phyloP scores from a whole-genome alignment of 2,888 invertebrate species.

The Nesidiocoris tenuis region DNA sequence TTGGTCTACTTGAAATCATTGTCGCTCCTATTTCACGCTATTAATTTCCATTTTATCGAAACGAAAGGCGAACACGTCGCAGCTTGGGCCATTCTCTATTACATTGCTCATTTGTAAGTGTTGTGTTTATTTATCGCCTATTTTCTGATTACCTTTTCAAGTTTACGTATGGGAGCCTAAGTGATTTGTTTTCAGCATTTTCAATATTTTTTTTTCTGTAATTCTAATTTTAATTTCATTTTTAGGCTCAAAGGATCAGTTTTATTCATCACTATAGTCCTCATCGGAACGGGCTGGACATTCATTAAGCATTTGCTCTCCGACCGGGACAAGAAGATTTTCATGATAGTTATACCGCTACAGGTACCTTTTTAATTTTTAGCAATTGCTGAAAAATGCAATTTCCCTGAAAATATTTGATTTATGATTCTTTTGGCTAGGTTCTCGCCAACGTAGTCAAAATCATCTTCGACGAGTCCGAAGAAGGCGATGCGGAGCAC shows the following conservation, averaged over 20 bases:
- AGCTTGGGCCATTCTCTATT: slow-evolving; percentile 96
- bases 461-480: slow-evolving; percentile 95
- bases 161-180: background rate
- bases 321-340: slow-evolving; percentile 93
- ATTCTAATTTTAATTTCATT: slow-evolving; percentile 6
- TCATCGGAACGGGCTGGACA: slow-evolving; percentile 98
- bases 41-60: slow-evolving; percentile 92
- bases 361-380: too few species aligned
- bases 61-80: slow-evolving; percentile 90
- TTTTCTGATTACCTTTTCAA: background rate
- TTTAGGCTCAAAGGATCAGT: slow-evolving; percentile 83
- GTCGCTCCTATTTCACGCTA: slow-evolving; percentile 91
- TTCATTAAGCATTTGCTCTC: slow-evolving; percentile 97
- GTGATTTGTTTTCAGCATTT: background rate
- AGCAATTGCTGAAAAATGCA: too few species aligned
- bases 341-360: slow-evolving; percentile 94
- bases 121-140: slow-evolving; percentile 8
- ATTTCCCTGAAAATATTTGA: too few species aligned
- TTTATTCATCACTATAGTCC: slow-evolving; percentile 90
- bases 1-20: slow-evolving; percentile 88
- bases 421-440: too few species aligned
- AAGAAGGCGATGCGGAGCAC: slow-evolving; percentile 86
- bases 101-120: slow-evolving; percentile 91
- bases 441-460: slow-evolving; percentile 95
- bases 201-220: background rate